phyloP scores from a whole-genome alignment of 37 sponge, comb jelly and placozoan genomes.

The Aphrocallistes beatrix region DNA sequence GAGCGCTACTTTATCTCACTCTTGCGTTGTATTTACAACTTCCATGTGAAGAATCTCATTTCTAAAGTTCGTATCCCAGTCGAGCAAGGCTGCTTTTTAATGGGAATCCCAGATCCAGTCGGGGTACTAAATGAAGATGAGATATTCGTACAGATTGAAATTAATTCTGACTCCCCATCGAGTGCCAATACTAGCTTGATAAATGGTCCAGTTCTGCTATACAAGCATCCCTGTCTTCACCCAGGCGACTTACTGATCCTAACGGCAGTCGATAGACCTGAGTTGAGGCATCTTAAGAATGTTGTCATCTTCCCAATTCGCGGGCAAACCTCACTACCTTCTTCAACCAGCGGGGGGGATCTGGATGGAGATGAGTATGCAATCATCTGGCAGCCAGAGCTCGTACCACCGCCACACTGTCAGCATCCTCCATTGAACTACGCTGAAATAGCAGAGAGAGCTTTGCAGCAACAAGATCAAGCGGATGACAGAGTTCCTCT shows the following conservation, averaged over 20 bases:
- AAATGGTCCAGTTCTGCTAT: background rate
- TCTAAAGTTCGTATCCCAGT: background rate
- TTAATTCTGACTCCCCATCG: no score
- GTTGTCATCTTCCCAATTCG: background rate
- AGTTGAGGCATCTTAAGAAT: background rate
- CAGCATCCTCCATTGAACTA: background rate
- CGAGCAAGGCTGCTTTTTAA: background rate
- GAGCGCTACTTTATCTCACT: background rate
- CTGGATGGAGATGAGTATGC: background rate
- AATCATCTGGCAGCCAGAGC: background rate
- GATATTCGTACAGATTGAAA: background rate
- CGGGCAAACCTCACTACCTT: background rate
- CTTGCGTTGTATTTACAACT: background rate
- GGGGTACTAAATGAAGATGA: background rate
- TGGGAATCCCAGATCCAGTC: background rate
- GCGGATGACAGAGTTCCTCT: background rate
- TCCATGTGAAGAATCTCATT: background rate
- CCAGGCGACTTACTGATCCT: background rate
- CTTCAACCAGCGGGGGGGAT: background rate
- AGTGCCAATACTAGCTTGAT: background rate
- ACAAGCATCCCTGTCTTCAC: constrained; percentile 6
- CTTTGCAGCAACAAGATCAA: background rate
- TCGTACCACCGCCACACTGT: background rate
- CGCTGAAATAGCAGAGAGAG: constrained; percentile 3
- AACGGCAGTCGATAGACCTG: background rate